A percentile compares a stretch with the other conserved stretches of the same genome.
Conservation (phyloP, 2,113 vertebrate species). For the Hyla sarda region DNA sequence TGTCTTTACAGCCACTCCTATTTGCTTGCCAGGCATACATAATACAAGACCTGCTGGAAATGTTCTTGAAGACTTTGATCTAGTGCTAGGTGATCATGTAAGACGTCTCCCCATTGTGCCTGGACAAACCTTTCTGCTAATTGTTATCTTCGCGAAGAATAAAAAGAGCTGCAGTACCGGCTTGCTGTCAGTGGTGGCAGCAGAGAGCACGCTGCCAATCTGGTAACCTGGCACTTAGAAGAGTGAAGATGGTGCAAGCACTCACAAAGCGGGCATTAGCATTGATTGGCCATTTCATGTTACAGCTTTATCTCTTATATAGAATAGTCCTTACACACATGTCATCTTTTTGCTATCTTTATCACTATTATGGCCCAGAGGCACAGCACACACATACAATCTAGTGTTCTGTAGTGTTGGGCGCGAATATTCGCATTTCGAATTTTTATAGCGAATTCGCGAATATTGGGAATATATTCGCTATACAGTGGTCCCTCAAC, state of each 20-base stretch:
- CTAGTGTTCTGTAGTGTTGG: no score
- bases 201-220: conserved; percentile 22
- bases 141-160: conserved; percentile 1
- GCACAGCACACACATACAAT: background rate
- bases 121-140: conserved; percentile 7
- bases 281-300: background rate
- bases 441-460: no score
- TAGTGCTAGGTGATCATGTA: background rate
- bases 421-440: no score
- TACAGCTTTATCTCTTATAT: background rate
- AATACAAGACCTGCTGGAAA: background rate
- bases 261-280: background rate
- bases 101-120: background rate
- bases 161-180: background rate
- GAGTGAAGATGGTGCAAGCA: background rate
- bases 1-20: background rate
- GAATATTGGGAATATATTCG: no score
- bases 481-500: no score
- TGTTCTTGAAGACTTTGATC: background rate
- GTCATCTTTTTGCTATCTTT: background rate
- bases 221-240: background rate
- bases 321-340: background rate
- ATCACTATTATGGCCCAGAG: background rate
- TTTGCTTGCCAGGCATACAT: conserved; percentile 15
- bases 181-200: conserved; percentile 5